These are phyloP conservation scores for Lasioglossum figueresi DNA, from an alignment of 2,888 invertebrate species.

Conservation along the genomic window DNA sequence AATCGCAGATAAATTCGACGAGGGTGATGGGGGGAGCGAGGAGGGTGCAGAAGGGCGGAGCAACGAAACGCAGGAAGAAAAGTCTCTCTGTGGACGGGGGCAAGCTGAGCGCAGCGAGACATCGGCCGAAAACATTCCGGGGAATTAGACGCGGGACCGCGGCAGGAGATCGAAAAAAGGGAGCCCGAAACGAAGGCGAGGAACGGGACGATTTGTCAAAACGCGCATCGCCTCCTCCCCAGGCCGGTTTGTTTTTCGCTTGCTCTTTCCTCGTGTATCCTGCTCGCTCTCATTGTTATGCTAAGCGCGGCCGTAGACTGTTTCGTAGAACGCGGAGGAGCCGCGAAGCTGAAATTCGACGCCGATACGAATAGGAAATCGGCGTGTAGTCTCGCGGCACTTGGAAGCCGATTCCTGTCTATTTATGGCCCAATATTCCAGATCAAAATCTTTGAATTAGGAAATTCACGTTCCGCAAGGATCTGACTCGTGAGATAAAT, in stretches of 20 bases:
- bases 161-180: conserved; percentile 74
- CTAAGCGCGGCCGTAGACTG: conserved; percentile 76
- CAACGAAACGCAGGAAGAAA: conserved; percentile 47
- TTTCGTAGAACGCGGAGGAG: conserved; percentile 42
- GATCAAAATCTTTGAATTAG: not conserved
- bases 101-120: conserved; percentile 82
- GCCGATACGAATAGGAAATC: conserved; percentile 44
- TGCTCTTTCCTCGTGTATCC: conserved; percentile 41
- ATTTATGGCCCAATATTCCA: not conserved
- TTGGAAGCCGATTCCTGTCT: not conserved
- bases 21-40: conserved; percentile 33
- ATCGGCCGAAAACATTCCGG: conserved; percentile 81
- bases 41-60: conserved; percentile 29
- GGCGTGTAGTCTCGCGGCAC: not conserved
- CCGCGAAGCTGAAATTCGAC: conserved; percentile 36
- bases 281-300: conserved; percentile 77
- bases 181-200: conserved; percentile 71
- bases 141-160: conserved; percentile 81
- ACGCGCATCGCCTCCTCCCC: conserved; percentile 71
- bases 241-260: conserved; percentile 1
- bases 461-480: not conserved
- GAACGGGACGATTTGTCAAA: conserved; percentile 80
- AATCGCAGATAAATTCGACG: conserved; percentile 72
- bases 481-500: not conserved
- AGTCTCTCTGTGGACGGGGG: conserved; percentile 72